Percentiles rank a stretch among this genome's conserved stretches.
phyloP scores from a whole-genome alignment of 2,888 invertebrate genomes.

The Protonemura montana region DNA sequence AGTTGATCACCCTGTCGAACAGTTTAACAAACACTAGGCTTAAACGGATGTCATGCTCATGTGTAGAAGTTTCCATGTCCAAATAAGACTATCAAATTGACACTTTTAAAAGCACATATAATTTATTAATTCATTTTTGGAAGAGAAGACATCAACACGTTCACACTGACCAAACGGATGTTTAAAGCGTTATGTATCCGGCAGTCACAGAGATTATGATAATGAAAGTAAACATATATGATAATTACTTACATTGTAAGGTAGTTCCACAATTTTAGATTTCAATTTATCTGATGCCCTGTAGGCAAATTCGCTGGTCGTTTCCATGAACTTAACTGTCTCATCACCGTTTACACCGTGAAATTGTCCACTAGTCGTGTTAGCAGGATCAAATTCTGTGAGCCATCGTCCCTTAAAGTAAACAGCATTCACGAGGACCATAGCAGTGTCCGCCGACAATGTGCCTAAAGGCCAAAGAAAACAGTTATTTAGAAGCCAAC shows the following conservation, averaged over 20 bases:
- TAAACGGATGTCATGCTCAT: background rate
- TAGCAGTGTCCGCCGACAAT: slow-evolving; percentile 66
- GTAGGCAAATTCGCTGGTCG: slow-evolving; percentile 62
- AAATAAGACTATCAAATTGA: background rate
- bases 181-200: background rate
- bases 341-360: slow-evolving; percentile 64
- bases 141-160: background rate
- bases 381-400: slow-evolving; percentile 67
- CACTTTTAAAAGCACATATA: background rate
- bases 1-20: slow-evolving; percentile 65
- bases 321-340: slow-evolving; percentile 76
- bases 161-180: background rate
- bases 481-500: too few species aligned
- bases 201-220: background rate
- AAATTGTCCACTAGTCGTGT: slow-evolving; percentile 71
- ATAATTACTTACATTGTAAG: slow-evolving; percentile 64
- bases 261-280: slow-evolving; percentile 73
- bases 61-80: background rate
- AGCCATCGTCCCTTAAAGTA: slow-evolving; percentile 85
- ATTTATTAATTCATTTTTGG: background rate
- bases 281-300: slow-evolving; percentile 62
- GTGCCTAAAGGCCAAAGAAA: background rate
- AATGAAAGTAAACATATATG: too few species aligned
- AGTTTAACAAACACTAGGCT: background rate
- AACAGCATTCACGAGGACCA: slow-evolving; percentile 83